Conservation (phyloP, 2,888 invertebrate genomes). For the Stenoptilia bipunctidactyla region DNA sequence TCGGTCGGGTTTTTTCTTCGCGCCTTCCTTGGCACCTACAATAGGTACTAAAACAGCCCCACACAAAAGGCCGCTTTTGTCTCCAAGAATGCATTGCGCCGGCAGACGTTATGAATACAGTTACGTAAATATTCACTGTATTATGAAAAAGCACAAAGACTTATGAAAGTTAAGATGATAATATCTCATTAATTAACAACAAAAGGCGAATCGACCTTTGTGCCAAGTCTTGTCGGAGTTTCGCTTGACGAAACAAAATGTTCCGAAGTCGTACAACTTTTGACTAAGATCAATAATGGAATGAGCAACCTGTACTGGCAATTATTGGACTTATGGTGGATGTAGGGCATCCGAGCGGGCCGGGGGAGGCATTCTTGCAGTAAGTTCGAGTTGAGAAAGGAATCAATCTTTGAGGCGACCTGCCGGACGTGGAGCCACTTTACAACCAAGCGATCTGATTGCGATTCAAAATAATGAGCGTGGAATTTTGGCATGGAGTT, state of each 20-base stretch:
- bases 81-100: slow-evolving; percentile 22
- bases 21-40: slow-evolving; percentile 9
- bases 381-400: slow-evolving; percentile 34
- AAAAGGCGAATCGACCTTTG: too few relatives aligned
- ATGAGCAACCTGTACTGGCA: slow-evolving; percentile 57
- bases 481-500: too few relatives aligned
- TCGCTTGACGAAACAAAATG: slow-evolving; percentile 26
- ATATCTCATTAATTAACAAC: too few relatives aligned
- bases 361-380: slow-evolving; percentile 9
- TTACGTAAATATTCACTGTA: background rate
- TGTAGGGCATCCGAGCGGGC: slow-evolving; percentile 22
- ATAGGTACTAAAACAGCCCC: slow-evolving; percentile 15
- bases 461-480: too few relatives aligned
- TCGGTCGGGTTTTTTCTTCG: background rate
- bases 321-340: slow-evolving; percentile 59
- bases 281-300: slow-evolving; percentile 46
- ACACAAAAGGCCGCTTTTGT: slow-evolving; percentile 26
- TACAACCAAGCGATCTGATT: slow-evolving; percentile 25
- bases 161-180: background rate
- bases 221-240: background rate
- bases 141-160: background rate
- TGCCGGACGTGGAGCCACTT: slow-evolving; percentile 25
- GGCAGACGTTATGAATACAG: slow-evolving; percentile 17
- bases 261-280: slow-evolving; percentile 55
- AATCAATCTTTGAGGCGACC: slow-evolving; percentile 57